phyloP scores from a whole-genome alignment of 2,888 invertebrate species.

The Hydrotaea cyrtoneurina region DNA sequence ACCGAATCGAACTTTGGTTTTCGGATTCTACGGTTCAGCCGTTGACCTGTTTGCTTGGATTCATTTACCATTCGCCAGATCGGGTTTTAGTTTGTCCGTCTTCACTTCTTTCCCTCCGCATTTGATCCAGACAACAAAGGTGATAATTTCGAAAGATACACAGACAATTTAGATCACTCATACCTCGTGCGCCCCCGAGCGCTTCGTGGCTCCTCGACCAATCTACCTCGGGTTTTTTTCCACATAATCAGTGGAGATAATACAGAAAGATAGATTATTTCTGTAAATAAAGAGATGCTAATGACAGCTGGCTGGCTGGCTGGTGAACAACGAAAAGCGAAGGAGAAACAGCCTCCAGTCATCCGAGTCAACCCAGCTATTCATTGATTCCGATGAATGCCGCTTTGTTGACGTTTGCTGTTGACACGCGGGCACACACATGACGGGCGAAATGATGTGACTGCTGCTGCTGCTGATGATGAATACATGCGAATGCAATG shows the following conservation, averaged over 20 bases:
- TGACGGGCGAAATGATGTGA: background rate
- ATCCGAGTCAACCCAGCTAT: background rate
- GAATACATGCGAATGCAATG: constrained; percentile 6
- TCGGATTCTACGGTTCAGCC: no score
- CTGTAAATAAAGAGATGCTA: background rate
- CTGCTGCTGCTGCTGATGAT: no score
- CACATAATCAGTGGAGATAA: background rate
- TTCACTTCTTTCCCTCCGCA: no score
- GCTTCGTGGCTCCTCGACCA: background rate
- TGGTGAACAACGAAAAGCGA: background rate
- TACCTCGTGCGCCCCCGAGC: background rate
- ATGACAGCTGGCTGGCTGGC: background rate
- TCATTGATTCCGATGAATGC: background rate
- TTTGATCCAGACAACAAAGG: no score
- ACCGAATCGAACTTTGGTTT: no score
- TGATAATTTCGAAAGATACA: no score
- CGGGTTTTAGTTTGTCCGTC: no score
- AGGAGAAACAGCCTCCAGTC: background rate
- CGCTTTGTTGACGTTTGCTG: background rate
- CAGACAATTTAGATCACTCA: background rate
- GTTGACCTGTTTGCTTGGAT: no score
- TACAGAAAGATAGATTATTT: background rate
- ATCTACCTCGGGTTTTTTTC: background rate
- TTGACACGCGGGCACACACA: background rate
- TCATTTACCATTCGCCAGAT: no score